Base-by-base conservation (phyloP, 2,888 invertebrate species). In the Nebria salina region DNA sequence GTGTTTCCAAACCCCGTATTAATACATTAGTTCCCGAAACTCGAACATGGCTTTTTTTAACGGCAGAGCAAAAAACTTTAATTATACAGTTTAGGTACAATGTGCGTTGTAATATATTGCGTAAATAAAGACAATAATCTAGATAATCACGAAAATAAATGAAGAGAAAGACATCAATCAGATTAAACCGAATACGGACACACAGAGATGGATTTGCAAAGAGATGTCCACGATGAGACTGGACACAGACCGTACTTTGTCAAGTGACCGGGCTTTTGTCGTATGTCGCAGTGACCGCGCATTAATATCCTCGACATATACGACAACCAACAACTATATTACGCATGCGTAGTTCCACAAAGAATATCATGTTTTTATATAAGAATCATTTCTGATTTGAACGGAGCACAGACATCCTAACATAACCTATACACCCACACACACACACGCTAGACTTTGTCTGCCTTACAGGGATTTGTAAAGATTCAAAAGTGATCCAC, bases 81-180 rank as follows among this genome's bases (percentile, higher is more conserved):
- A 68, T 68, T 68, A 68, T 25, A 68, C 25, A 68, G 68, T 68
- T 68, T n/a, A 5, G 7, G 54, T 7, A 54, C 11, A 0, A 7
- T 54, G 54, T 54, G 7, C 68, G 25, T 68, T 2, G 68, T 25
- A 25, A 68, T 68, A 68, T 68, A 68, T 68, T 68, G 25, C 25
- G 25, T 8, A n/a, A 68, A 68, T 68, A 68, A 68, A 68, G 68
- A 68, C 68, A 68, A 68, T 68, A 68, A 68, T 68, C 68, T 68
- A 68, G 68, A 68, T 68, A 68, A 68, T 68, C 68, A 68, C 25
- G 25, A 25, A 9, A 68, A 25, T 15, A 25, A 68, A 68, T 68
- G 68, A 68, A 68, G 68, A 68, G 68, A 68, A 68, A 25, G 68
- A 68, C 68, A 68, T 68, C 68, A 68, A 68, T 68, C 68, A 68